Evolutionary conservation across 2,797 vertebrate genomes (phyloP).

Genomic region (Sparidentex hasta): DNA sequence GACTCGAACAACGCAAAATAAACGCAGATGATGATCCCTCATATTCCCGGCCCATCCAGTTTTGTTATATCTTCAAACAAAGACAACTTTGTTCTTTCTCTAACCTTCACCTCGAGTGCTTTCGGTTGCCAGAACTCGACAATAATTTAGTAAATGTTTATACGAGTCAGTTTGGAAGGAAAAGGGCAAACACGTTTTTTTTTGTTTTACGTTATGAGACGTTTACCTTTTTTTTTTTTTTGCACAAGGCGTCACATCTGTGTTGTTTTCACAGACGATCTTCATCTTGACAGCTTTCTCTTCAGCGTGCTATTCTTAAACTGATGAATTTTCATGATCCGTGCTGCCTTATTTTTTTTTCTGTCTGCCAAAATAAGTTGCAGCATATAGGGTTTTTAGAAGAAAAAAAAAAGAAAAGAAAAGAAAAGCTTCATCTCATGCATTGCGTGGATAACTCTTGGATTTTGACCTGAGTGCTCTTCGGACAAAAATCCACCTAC

Average conservation of each 20-base stretch:
- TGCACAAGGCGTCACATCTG: neutral
- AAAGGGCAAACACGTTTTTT: neutral
- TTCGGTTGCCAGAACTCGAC: neutral
- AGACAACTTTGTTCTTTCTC: neutral
- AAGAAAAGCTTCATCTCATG: constrained; percentile 14
- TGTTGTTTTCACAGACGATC: neutral
- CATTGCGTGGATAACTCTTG: constrained; percentile 15
- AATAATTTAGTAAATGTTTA: neutral
- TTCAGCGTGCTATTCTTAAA: neutral
- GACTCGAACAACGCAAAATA: too few species aligned
- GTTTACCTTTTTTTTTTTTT: neutral
- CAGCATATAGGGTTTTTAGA: neutral
- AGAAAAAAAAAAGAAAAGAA: too few species aligned
- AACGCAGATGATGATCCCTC: too few species aligned
- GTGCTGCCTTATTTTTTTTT: neutral
- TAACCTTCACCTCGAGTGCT: neutral
- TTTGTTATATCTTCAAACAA: neutral
- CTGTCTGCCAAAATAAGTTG: constrained; percentile 9
- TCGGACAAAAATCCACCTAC: constrained; percentile 70
- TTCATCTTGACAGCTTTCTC: neutral
- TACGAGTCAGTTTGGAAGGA: neutral
- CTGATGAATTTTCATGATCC: neutral
- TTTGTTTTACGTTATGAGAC: neutral
- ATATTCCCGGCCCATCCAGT: neutral
- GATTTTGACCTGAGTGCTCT: constrained; percentile 62